Conservation (phyloP, 2,888 invertebrate species). For the Drosophila falleni region DNA sequence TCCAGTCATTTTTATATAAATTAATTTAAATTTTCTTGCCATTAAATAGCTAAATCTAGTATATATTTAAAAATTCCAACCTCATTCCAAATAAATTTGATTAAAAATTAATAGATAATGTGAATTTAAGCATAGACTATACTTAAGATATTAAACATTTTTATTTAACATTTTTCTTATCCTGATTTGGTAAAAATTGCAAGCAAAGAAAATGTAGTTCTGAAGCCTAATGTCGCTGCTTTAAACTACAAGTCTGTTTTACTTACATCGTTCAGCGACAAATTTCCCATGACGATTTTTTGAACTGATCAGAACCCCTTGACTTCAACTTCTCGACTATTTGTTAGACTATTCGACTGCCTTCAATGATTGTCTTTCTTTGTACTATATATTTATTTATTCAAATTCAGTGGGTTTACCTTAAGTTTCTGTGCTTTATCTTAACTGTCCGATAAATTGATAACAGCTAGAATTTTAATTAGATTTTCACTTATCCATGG, state of each 20-base stretch:
- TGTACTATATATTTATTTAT: background rate
- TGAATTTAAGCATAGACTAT: background rate
- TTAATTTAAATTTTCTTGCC: too few species aligned
- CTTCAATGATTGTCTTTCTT: background rate
- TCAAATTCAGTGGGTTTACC: background rate
- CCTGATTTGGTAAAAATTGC: too few species aligned
- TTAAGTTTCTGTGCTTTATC: background rate
- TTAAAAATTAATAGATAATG: too few species aligned
- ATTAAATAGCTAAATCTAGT: background rate
- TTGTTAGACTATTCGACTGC: background rate
- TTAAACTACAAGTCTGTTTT: background rate
- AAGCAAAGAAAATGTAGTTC: background rate
- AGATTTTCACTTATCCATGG: slow-evolving; percentile 6
- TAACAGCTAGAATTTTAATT: background rate
- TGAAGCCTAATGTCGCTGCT: background rate
- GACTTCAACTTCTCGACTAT: background rate
- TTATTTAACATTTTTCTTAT: too few species aligned
- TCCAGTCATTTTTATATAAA: too few species aligned
- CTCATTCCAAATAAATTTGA: too few species aligned
- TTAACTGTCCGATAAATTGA: slow-evolving; percentile 2
- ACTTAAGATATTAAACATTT: too few species aligned
- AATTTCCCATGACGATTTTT: slow-evolving; percentile 24
- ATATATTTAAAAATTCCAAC: background rate
- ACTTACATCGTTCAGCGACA: slow-evolving; percentile 23
- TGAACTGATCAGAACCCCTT: slow-evolving; percentile 20